Evolutionary conservation across 2,888 invertebrate genomes (phyloP).

Genomic region (Eupelmus urozonus): DNA sequence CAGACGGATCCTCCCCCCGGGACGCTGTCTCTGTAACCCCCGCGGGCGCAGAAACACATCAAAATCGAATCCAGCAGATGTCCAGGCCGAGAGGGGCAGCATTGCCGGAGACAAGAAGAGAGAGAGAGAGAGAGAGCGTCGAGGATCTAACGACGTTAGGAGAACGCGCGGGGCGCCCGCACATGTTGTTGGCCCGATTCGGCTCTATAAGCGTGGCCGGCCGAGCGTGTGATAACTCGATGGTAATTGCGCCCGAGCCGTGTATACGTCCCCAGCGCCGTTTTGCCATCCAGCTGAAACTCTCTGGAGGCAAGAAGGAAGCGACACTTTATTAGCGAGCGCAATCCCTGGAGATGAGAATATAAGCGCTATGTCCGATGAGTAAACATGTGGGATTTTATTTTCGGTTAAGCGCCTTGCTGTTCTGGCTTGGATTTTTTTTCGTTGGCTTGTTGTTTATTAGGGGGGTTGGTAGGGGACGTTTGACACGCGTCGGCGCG

Average conservation of each 20-base stretch:
- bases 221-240: constrained; percentile 47
- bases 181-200: constrained; percentile 58
- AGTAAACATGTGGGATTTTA: constrained; percentile 40
- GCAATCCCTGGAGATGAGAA: constrained; percentile 31
- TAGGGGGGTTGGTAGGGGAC: no score
- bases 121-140: constrained; percentile 12
- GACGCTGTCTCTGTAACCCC: no score
- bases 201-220: not conserved
- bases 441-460: not conserved
- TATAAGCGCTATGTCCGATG: constrained; percentile 40
- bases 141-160: constrained; percentile 69
- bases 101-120: constrained; percentile 54
- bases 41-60: constrained; percentile 75
- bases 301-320: constrained; percentile 9
- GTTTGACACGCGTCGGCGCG: not conserved
- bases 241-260: constrained; percentile 37
- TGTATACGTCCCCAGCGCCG: no score
- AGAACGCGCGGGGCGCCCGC: constrained; percentile 57
- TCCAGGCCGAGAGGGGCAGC: constrained; percentile 63
- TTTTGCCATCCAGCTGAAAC: not conserved
- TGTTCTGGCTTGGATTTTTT: not conserved
- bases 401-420: not conserved
- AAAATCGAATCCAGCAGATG: constrained; percentile 78
- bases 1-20: no score
- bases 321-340: constrained; percentile 49